Evolutionary conservation across 2,888 invertebrate species (phyloP).

Genomic region (Balanococcus diminutus): DNA sequence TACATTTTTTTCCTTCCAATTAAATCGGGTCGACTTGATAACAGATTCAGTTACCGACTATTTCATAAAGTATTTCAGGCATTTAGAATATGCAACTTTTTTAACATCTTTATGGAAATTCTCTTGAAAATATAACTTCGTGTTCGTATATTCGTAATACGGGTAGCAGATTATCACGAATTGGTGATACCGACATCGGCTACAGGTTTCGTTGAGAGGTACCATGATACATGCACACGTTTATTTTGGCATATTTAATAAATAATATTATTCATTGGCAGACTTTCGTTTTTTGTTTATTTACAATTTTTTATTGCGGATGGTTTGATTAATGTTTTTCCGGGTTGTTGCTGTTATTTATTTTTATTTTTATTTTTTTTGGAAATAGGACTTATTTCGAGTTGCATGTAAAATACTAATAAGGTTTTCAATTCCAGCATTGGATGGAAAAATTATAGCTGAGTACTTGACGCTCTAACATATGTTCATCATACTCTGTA

Average conservation of each 20-base stretch:
- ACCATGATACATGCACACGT: neutral
- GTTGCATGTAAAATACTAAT: too few relatives aligned
- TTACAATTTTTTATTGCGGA: neutral
- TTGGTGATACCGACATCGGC: neutral
- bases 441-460: too few relatives aligned
- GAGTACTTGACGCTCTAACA: too few relatives aligned
- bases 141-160: neutral
- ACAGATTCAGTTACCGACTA: neutral
- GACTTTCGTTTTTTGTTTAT: neutral
- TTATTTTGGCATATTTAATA: neutral
- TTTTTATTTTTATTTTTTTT: too few relatives aligned
- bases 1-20: neutral
- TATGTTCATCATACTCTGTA: too few relatives aligned
- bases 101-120: conserved; percentile 16
- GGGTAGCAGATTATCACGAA: neutral
- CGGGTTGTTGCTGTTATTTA: too few relatives aligned
- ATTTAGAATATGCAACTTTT: conserved; percentile 24
- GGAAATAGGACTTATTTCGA: too few relatives aligned
- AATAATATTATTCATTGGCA: neutral
- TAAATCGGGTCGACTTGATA: neutral
- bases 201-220: neutral
- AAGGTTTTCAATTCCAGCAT: too few relatives aligned
- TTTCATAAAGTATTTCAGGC: conserved; percentile 13
- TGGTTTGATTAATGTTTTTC: neutral
- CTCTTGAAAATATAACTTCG: neutral